These are phyloP conservation scores for Calidris pygmaea DNA, from an alignment of 2,113 vertebrate genomes.

Conservation along the genomic window DNA sequence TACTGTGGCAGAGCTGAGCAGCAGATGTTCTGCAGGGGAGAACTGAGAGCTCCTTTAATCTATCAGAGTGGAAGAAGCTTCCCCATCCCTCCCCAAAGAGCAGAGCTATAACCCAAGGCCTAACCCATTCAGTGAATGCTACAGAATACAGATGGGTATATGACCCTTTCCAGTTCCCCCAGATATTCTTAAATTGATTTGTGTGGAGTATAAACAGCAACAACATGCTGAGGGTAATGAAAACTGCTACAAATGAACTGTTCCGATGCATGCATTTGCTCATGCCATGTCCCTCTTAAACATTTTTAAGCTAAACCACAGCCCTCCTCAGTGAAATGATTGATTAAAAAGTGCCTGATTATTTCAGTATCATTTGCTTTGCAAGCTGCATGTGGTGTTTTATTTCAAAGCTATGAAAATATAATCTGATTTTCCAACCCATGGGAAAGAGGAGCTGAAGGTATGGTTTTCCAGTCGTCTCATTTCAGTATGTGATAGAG, in stretches of 20 bases:
- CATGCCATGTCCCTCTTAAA: background rate
- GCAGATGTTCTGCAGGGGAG: background rate
- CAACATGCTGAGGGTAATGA: background rate
- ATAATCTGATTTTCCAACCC: constrained; percentile 38
- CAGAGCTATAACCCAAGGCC: background rate
- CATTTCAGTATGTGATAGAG: background rate
- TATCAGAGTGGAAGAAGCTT: background rate
- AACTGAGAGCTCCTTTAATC: background rate
- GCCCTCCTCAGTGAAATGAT: background rate
- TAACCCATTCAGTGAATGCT: background rate
- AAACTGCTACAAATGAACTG: background rate
- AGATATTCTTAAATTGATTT: background rate
- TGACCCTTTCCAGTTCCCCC: background rate
- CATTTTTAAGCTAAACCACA: background rate
- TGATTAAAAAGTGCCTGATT: constrained; percentile 23
- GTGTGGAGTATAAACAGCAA: background rate
- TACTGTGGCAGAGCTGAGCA: background rate
- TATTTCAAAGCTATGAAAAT: constrained; percentile 44
- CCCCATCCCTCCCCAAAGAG: background rate
- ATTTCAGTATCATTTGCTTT: constrained; percentile 49
- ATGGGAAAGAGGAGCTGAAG: constrained; percentile 3
- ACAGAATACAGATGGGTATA: background rate
- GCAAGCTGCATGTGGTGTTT: background rate
- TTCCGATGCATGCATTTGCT: background rate
- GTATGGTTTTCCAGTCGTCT: background rate